Conservation (phyloP, 2,888 invertebrate genomes). For the Pherbina coryleti region DNA sequence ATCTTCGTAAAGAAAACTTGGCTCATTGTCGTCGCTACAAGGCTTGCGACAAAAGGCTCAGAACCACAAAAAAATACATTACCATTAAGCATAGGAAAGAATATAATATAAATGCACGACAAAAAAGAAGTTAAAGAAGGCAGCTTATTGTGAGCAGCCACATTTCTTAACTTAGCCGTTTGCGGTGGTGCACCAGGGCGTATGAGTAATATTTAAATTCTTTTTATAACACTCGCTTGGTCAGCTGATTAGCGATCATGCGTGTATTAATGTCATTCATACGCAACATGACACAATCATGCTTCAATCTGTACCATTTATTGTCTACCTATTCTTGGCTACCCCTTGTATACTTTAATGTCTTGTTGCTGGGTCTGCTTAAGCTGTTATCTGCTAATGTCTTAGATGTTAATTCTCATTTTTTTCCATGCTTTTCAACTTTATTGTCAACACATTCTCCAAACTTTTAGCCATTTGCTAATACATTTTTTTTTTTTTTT, state of each 20-base stretch:
- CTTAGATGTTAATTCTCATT: not conserved
- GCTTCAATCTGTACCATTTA: too few species aligned
- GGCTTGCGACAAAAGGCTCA: not conserved
- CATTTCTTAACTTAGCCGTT: too few species aligned
- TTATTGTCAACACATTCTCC: conserved; percentile 24
- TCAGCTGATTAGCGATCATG: too few species aligned
- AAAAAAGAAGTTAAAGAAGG: not conserved
- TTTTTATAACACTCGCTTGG: not conserved
- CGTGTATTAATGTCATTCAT: not conserved
- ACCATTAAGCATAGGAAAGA: not conserved
- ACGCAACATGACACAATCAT: not conserved
- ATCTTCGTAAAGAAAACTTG: conserved; percentile 36
- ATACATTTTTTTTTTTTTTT: not conserved
- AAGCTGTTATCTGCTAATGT: not conserved
- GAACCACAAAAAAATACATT: not conserved
- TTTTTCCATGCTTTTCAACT: not conserved
- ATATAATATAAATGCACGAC: not conserved
- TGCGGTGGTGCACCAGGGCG: not conserved
- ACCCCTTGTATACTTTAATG: not conserved
- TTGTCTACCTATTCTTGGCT: not conserved
- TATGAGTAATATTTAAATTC: conserved; percentile 14
- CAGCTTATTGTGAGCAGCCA: not conserved
- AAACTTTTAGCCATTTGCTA: not conserved
- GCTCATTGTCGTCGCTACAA: conserved; percentile 28
- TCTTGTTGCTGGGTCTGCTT: not conserved